Evolutionary conservation across 2,113 vertebrate genomes (phyloP).

Genomic region (Solenodon paradoxus): DNA sequence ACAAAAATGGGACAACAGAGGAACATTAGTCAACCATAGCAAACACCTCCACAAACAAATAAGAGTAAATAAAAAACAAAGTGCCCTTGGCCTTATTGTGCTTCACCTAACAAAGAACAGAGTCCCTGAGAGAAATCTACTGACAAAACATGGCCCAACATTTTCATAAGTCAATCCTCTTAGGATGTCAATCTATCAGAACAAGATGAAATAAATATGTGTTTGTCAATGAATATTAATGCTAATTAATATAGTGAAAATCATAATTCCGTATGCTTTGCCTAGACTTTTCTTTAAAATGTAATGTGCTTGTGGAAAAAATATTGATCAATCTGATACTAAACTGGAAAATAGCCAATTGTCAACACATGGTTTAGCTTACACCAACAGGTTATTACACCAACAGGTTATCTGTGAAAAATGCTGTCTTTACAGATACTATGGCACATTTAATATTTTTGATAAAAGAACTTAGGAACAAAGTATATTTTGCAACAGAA

Average conservation of each 20-base stretch:
- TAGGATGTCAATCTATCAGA: neutral
- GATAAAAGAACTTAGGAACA: neutral
- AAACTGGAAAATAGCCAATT: neutral
- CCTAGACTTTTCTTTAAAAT: neutral
- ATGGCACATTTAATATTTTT: neutral
- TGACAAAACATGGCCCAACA: neutral
- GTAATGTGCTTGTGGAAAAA: neutral
- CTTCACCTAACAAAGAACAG: neutral
- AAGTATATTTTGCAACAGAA: neutral
- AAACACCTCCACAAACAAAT: neutral
- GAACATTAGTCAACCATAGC: neutral
- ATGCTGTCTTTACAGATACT: neutral
- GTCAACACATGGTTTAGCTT: neutral
- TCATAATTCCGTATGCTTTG: neutral
- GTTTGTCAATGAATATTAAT: neutral
- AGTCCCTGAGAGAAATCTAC: neutral
- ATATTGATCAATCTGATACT: neutral
- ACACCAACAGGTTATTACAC: too few species aligned
- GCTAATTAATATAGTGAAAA: neutral
- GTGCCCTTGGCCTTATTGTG: neutral
- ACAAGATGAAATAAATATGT: neutral
- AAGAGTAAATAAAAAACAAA: neutral
- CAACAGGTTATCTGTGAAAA: too few species aligned
- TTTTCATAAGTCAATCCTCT: neutral
- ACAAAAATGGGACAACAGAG: neutral